These are phyloP conservation scores for Brassicogethes aeneus DNA, from an alignment of 2,888 invertebrate species.

Conservation along the genomic window DNA sequence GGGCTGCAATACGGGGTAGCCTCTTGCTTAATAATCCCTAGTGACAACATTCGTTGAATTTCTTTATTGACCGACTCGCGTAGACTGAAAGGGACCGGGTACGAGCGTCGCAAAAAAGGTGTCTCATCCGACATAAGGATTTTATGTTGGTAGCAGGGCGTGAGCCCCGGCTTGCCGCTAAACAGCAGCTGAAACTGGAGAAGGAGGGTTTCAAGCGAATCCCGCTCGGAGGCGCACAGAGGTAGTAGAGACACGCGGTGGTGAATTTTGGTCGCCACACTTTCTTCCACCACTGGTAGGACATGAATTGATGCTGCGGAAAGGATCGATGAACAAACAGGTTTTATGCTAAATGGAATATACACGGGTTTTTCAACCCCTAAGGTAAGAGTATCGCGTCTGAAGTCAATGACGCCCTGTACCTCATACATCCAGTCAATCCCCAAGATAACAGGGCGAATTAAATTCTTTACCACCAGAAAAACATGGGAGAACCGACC, in stretches of 20 bases:
- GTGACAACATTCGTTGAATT: conserved; percentile 22
- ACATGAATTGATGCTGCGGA: too few species aligned
- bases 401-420: not conserved
- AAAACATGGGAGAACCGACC: conserved; percentile 6
- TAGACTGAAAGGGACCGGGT: conserved; percentile 25
- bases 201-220: not conserved
- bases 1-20: conserved; percentile 27
- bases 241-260: not conserved
- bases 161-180: conserved; percentile 15
- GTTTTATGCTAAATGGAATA: too few species aligned
- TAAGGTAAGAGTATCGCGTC: not conserved
- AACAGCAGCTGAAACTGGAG: conserved; percentile 11
- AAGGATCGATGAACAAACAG: too few species aligned
- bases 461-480: conserved; percentile 14
- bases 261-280: too few species aligned
- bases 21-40: conserved; percentile 25
- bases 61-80: conserved; percentile 20
- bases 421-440: conserved; percentile 4
- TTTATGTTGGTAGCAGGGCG: conserved; percentile 17
- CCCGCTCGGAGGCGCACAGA: too few species aligned
- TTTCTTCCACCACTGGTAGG: too few species aligned
- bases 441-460: conserved; percentile 15
- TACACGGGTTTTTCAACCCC: too few species aligned
- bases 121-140: conserved; percentile 17
- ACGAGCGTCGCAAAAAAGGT: conserved; percentile 20